Percentiles rank a stretch among this genome's conserved stretches.
Conservation (phyloP, 2,113 vertebrate genomes). For the Tringa solitaria region DNA sequence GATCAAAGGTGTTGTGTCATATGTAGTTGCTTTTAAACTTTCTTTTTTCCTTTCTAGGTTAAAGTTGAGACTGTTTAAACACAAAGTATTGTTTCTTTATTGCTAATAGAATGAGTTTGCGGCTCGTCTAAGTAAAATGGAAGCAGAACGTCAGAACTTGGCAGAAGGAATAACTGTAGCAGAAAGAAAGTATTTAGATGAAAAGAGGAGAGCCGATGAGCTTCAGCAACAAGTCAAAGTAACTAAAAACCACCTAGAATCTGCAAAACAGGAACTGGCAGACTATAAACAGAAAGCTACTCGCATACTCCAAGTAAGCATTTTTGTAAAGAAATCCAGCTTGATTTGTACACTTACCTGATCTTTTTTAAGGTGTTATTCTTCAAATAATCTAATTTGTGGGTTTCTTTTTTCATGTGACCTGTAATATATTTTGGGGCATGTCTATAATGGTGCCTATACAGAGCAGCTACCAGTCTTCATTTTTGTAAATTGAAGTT, state of each 20-base stretch:
- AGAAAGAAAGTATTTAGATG: conserved; percentile 85
- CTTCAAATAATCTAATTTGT: background rate
- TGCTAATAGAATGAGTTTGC: conserved; percentile 83
- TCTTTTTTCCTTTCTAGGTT: background rate
- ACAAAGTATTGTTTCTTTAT: conserved; percentile 28
- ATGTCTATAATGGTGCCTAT: background rate
- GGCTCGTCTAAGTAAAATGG: conserved; percentile 81
- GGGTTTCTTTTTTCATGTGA: background rate
- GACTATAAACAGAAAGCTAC: conserved; percentile 98
- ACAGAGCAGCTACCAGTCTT: background rate
- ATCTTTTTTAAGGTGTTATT: background rate
- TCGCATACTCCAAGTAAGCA: conserved; percentile 90
- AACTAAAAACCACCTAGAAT: conserved; percentile 78
- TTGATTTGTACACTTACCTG: background rate
- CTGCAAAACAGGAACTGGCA: conserved; percentile 85
- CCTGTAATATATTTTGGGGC: background rate
- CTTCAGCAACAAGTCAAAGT: conserved; percentile 86
- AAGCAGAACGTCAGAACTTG: conserved; percentile 87
- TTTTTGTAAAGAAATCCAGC: background rate
- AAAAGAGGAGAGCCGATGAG: conserved; percentile 84
- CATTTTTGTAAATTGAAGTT: background rate
- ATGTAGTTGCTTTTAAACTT: background rate
- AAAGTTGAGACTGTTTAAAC: conserved; percentile 27
- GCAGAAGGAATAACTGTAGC: conserved; percentile 85
- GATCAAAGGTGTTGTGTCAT: background rate